A percentile compares a stretch with the other conserved stretches of the same genome.
Conservation (phyloP, 2,797 vertebrate species). For the Anguilla marmorata region DNA sequence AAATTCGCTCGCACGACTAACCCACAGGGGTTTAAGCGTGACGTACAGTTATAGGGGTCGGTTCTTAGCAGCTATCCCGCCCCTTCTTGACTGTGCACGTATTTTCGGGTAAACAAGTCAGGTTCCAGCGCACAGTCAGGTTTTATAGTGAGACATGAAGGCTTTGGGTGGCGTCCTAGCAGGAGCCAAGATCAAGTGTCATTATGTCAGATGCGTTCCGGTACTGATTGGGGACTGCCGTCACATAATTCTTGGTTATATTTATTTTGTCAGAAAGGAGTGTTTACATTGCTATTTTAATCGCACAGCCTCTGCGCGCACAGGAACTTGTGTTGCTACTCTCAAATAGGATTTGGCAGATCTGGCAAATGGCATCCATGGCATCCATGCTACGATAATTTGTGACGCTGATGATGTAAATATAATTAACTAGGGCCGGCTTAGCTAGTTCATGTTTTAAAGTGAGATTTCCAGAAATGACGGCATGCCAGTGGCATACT, state of each 20-base stretch:
- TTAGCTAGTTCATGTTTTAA: not conserved
- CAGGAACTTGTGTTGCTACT: conserved; percentile 1
- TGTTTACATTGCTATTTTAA: conserved; percentile 66
- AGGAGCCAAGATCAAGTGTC: conserved; percentile 69
- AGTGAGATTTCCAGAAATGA: not conserved
- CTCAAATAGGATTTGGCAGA: conserved; percentile 10
- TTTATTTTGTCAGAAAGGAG: conserved; percentile 71
- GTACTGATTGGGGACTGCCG: conserved; percentile 74
- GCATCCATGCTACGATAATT: not conserved
- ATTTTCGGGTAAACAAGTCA: conserved; percentile 87
- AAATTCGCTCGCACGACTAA: conserved; percentile 49
- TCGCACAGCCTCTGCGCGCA: not conserved
- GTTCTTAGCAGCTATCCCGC: conserved; percentile 75
- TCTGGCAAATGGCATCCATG: not conserved
- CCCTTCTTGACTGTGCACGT: conserved; percentile 59
- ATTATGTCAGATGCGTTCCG: conserved; percentile 77
- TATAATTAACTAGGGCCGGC: not conserved
- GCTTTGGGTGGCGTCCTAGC: conserved; percentile 74
- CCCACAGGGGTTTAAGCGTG: conserved; percentile 71
- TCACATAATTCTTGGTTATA: conserved; percentile 74
- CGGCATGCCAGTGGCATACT: not conserved
- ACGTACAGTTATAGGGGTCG: conserved; percentile 75
- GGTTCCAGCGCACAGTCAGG: conserved; percentile 80
- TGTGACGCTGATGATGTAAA: conserved; percentile 3
- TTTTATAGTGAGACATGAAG: conserved; percentile 74